These are phyloP conservation scores for Drosophila pectinifera DNA, from an alignment of 1,140 invertebrate genomes.

Conservation along the genomic window DNA sequence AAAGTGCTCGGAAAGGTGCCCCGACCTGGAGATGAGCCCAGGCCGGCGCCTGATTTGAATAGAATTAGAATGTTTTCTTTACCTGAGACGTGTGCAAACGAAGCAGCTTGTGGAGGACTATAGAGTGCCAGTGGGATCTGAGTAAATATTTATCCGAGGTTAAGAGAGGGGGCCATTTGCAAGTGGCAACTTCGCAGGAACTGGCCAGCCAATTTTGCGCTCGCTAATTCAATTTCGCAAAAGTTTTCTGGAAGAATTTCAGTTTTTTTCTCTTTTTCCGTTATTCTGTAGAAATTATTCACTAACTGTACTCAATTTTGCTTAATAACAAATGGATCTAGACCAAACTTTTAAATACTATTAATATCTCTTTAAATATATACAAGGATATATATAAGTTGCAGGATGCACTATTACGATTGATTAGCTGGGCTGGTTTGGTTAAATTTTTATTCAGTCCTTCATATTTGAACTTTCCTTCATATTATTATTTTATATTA, in stretches of 20 bases:
- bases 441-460: too few relatives aligned
- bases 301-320: too few relatives aligned
- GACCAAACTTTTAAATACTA: too few relatives aligned
- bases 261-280: not conserved
- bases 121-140: conserved; percentile 23
- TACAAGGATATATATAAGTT: too few relatives aligned
- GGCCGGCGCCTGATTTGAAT: conserved; percentile 65
- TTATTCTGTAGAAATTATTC: not conserved
- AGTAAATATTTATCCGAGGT: conserved; percentile 73
- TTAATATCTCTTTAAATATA: too few relatives aligned
- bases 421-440: too few relatives aligned
- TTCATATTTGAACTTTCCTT: too few relatives aligned
- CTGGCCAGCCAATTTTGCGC: conserved; percentile 30
- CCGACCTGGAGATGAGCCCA: conserved; percentile 14
- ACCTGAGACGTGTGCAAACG: conserved; percentile 45
- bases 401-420: too few relatives aligned
- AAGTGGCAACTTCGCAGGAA: conserved; percentile 21
- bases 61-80: conserved; percentile 55
- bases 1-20: conserved; percentile 70
- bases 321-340: too few relatives aligned
- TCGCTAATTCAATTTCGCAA: conserved; percentile 72
- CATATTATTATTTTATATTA: too few relatives aligned
- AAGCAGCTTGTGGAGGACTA: conserved; percentile 6
- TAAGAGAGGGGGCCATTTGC: conserved; percentile 55
- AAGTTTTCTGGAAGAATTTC: conserved; percentile 24